Conservation (phyloP, 2,888 invertebrate species). For the Cynaeus angustus region DNA sequence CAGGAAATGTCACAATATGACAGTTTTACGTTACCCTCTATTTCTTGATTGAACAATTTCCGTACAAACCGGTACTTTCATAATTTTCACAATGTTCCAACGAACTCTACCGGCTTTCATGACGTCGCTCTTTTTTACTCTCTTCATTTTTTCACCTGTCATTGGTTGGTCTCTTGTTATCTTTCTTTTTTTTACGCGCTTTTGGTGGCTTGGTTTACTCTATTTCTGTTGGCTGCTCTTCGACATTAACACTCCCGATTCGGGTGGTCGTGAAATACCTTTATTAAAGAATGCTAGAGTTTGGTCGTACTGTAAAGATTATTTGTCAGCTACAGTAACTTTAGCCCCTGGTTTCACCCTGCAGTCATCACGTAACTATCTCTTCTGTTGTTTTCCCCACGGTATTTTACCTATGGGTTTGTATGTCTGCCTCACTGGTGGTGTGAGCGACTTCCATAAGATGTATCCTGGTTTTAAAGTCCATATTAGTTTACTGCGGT, state of each 20-base stretch:
- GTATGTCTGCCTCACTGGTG: slow-evolving; percentile 84
- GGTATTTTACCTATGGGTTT: slow-evolving; percentile 84
- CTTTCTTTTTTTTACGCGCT: slow-evolving; percentile 75
- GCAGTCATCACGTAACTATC: slow-evolving; percentile 86
- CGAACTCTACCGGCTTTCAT: slow-evolving; percentile 89
- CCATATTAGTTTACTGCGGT: slow-evolving; percentile 74
- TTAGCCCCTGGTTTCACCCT: slow-evolving; percentile 78
- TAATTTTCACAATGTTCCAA: neutral
- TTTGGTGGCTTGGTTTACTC: slow-evolving; percentile 74
- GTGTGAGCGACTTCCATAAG: slow-evolving; percentile 67
- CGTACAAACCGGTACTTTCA: no score
- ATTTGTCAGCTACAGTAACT: slow-evolving; percentile 88
- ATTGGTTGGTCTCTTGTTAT: slow-evolving; percentile 73
- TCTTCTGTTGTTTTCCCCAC: slow-evolving; percentile 83
- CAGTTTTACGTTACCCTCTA: no score
- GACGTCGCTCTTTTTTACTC: slow-evolving; percentile 81
- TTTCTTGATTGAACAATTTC: no score
- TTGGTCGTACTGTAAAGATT: slow-evolving; percentile 85
- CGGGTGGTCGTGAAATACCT: slow-evolving; percentile 70
- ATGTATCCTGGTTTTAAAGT: slow-evolving; percentile 73
- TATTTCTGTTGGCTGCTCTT: slow-evolving; percentile 78
- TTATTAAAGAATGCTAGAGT: slow-evolving; percentile 76
- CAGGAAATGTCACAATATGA: no score
- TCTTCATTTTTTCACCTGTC: slow-evolving; percentile 77
- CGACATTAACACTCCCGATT: slow-evolving; percentile 77